Base-by-base conservation (phyloP, 2,113 vertebrate species). In the Tragulus kanchil region DNA sequence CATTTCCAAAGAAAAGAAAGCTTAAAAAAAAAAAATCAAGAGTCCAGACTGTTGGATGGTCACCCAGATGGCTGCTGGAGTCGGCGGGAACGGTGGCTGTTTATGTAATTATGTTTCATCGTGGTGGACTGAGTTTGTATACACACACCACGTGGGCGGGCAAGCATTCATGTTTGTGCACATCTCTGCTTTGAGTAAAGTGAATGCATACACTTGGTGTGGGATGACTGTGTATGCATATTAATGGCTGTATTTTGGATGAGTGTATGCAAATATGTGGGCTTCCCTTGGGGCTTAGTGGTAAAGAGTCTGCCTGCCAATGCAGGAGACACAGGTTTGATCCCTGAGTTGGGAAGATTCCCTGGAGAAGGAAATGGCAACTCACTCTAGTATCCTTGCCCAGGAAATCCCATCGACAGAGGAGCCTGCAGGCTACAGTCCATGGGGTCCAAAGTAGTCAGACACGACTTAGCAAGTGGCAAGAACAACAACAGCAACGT, bases 161-260 rank as follows among this genome's bases (percentile, higher is more conserved):
- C 3, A 0, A 45, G 36, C 36, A 3, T 17, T 79, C 79, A 42
- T n/a, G 77, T 79, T 58, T 75, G 56, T 52, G 85, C 25, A 21
- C n/a, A n/a, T 50, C n/a, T 64, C 36, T 81, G 95, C 92, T 95
- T 78, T 67, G 69, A 87, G 36, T 69, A 58, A 93, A 96, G 87
- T n/a, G 26, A 71, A 25, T 28, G 48, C 64, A 23, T 10, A 28
- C 42, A n/a, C 78, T 89, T 90, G 82, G n/a, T 48, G 81, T 85
- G 69, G 85, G 75, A 56, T 61, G 85, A 90, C 59, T 48, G 62
- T 52, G 58, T 59, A 17, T 48, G 25, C 15, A 13, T 79, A 50
- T 56, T 90, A 59, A n/a, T 65, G 78, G 61, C 75, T 88, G 2
- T n/a, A 13, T 73, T 94, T 90, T 65, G 83, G 77, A 14, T 69